A percentile compares a stretch with the other conserved stretches of the same genome.
phyloP scores from a whole-genome alignment of 2,797 vertebrate species.

The Octomys mimax region DNA sequence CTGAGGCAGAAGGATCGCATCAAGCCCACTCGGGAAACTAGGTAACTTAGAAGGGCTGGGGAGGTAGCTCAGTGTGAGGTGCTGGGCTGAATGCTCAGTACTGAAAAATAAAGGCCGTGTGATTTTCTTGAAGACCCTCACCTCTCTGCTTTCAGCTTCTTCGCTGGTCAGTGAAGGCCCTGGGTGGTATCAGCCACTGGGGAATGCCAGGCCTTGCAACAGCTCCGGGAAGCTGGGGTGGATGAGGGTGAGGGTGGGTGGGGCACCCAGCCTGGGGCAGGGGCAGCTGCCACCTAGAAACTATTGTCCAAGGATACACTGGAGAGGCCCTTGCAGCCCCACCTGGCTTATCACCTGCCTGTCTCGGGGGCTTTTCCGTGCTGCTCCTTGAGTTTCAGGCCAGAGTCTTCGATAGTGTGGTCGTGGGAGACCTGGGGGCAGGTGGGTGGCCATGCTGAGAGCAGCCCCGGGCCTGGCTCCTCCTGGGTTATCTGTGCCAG shows the following conservation, averaged over 20 bases:
- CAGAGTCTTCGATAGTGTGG: constrained; percentile 50
- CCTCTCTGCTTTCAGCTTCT: neutral
- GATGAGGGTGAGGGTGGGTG: neutral
- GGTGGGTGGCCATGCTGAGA: neutral
- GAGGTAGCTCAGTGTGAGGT: neutral
- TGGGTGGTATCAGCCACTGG: neutral
- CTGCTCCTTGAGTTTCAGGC: constrained; percentile 78
- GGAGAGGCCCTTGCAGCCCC: neutral
- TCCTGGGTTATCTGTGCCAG: constrained; percentile 82
- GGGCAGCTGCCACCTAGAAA: neutral
- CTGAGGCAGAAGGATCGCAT: neutral
- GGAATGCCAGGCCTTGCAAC: neutral
- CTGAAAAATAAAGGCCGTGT: neutral
- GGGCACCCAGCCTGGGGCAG: neutral
- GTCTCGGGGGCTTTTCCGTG: constrained; percentile 83
- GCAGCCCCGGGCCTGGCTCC: constrained; percentile 26
- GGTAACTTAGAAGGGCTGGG: neutral
- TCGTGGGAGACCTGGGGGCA: constrained; percentile 39
- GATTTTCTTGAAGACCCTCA: neutral
- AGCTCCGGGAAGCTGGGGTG: accelerated
- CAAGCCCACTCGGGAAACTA: neutral
- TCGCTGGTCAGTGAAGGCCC: neutral
- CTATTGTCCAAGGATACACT: neutral
- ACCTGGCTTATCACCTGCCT: constrained; percentile 34
- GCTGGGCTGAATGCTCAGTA: neutral